Evolutionary conservation across 2,888 invertebrate genomes (phyloP).

Genomic region (Drosophila hamatofila): DNA sequence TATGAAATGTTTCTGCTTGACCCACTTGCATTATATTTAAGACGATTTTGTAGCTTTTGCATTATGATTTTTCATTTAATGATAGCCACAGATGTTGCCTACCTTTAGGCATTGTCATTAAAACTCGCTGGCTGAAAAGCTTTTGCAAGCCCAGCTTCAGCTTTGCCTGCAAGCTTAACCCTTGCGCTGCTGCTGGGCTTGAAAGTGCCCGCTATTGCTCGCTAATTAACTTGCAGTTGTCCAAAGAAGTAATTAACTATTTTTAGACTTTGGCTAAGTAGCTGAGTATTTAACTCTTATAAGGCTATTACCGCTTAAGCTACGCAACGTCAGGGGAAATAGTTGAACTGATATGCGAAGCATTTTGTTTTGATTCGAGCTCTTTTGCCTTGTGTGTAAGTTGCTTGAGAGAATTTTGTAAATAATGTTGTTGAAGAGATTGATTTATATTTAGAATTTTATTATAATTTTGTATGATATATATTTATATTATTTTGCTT

Average conservation of each 20-base stretch:
- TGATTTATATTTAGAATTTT: neutral
- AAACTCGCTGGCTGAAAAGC: neutral
- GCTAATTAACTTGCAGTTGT: neutral
- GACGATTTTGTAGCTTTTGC: conserved; percentile 12
- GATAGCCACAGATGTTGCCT: neutral
- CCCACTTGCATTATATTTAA: conserved; percentile 34
- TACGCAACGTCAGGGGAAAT: neutral
- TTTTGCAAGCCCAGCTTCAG: neutral
- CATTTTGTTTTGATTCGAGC: neutral
- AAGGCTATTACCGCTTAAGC: neutral
- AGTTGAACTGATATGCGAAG: conserved; percentile 5
- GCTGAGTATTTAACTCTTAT: neutral
- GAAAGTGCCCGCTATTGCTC: neutral
- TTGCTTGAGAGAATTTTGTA: neutral
- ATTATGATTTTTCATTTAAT: neutral
- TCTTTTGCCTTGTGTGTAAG: neutral
- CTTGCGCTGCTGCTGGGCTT: neutral
- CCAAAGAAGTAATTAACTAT: conserved; percentile 6
- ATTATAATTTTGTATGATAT: no score
- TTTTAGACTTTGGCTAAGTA: conserved; percentile 7
- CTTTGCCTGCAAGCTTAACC: neutral
- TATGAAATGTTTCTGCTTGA: conserved; percentile 28
- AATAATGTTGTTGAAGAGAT: neutral
- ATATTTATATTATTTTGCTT: no score
- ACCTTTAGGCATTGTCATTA: neutral